phyloP scores from a whole-genome alignment of 2,797 vertebrate species.

The Mallotus villosus region DNA sequence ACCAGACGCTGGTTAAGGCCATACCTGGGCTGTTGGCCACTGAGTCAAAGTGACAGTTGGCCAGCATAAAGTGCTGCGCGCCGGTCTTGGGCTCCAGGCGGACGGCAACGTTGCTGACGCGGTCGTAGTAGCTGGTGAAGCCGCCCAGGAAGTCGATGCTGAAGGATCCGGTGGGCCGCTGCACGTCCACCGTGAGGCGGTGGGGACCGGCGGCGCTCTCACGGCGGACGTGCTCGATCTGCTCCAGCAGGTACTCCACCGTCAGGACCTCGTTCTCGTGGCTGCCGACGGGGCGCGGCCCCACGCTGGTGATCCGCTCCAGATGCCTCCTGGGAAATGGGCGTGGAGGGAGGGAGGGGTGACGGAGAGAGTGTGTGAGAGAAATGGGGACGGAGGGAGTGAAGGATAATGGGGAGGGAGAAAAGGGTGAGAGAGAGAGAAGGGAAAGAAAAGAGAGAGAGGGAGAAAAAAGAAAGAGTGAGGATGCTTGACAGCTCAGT shows the following conservation, averaged over 20 bases:
- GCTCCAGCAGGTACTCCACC: conserved; percentile 87
- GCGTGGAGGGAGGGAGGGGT: too few relatives aligned
- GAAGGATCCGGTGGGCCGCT: conserved; percentile 91
- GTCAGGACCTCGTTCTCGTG: conserved; percentile 89
- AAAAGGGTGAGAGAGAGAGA: too few relatives aligned
- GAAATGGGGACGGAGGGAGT: conserved; percentile 24
- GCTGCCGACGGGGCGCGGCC: conserved; percentile 91
- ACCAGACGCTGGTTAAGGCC: too few relatives aligned
- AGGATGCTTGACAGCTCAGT: background rate
- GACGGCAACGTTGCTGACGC: conserved; percentile 89
- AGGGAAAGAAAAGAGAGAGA: too few relatives aligned
- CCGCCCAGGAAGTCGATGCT: conserved; percentile 95
- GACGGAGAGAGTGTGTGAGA: background rate
- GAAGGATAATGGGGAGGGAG: background rate
- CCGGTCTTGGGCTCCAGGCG: conserved; percentile 85
- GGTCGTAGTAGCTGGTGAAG: conserved; percentile 96
- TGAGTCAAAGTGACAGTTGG: conserved; percentile 97
- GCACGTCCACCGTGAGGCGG: conserved; percentile 83
- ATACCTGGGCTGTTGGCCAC: conserved; percentile 92
- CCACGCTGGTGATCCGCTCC: conserved; percentile 88
- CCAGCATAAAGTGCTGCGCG: conserved; percentile 87
- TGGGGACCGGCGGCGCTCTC: conserved; percentile 73
- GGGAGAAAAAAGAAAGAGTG: background rate
- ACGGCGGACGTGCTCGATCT: conserved; percentile 79
- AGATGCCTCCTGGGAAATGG: conserved; percentile 78